phyloP scores from a whole-genome alignment of 2,113 vertebrate species.

The Archilochus colubris region DNA sequence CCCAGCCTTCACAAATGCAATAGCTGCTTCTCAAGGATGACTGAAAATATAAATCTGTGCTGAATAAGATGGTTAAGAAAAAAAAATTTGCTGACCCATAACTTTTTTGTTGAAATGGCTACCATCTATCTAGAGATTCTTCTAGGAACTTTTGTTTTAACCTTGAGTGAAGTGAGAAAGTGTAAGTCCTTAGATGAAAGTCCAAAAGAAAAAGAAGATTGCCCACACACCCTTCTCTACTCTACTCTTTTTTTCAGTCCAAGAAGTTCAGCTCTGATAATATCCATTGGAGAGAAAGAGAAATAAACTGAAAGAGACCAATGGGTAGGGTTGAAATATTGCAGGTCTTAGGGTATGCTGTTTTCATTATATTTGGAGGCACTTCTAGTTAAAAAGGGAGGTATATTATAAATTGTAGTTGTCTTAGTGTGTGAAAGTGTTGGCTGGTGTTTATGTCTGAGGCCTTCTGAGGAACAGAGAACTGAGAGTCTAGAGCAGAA shows the following conservation, averaged over 20 bases:
- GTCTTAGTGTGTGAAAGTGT: background rate
- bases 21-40: background rate
- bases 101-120: background rate
- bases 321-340: background rate
- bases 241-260: fast-evolving
- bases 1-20: background rate
- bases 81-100: background rate
- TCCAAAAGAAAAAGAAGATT: background rate
- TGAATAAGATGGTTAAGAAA: background rate
- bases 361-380: background rate
- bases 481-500: background rate
- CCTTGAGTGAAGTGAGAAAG: background rate
- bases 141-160: background rate
- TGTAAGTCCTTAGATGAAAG: background rate
- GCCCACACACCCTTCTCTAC: fast-evolving
- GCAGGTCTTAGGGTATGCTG: background rate
- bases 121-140: background rate
- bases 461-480: background rate
- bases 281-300: background rate
- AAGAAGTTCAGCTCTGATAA: background rate
- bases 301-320: background rate
- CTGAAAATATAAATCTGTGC: background rate
- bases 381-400: background rate
- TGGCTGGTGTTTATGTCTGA: background rate
- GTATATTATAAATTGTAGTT: background rate